Percentiles rank a stretch among this genome's conserved stretches.
These are phyloP conservation scores for Fissipunctia ypsillon DNA, from an alignment of 2,888 invertebrate species.

Conservation along the genomic window DNA sequence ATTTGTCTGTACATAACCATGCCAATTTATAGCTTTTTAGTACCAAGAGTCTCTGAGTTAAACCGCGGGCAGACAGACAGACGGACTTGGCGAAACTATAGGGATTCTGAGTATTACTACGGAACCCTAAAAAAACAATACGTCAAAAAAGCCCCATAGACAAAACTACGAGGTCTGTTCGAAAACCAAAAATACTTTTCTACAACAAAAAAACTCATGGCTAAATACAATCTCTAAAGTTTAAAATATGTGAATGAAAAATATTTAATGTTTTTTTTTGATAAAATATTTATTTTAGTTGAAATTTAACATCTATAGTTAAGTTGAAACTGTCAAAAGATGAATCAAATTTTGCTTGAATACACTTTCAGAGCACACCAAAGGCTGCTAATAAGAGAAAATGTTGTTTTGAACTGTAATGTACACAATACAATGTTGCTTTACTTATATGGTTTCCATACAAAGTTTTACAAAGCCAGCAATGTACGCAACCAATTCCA, in stretches of 20 bases:
- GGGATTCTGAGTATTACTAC: too few species aligned
- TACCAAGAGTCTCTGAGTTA: not conserved
- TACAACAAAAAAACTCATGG: accelerated
- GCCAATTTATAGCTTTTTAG: not conserved
- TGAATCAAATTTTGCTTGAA: accelerated
- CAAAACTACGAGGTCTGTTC: conserved; percentile 1
- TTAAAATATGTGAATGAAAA: not conserved
- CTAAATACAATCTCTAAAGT: not conserved
- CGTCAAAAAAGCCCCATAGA: conserved; percentile 50
- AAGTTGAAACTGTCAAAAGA: not conserved
- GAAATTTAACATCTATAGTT: not conserved
- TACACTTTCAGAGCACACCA: conserved; percentile 40
- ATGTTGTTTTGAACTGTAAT: not conserved
- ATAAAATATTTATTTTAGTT: not conserved
- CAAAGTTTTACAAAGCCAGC: not conserved
- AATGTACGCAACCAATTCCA: conserved; percentile 24
- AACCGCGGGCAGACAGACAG: not conserved
- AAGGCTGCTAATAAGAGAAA: not conserved
- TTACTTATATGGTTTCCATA: accelerated
- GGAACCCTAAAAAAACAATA: conserved; percentile 11
- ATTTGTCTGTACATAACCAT: not conserved
- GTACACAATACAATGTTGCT: conserved; percentile 4
- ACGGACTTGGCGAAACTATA: not conserved
- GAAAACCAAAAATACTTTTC: not conserved
- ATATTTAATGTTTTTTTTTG: not conserved